Conservation (phyloP, 2,113 vertebrate species). For the Sakesphorus luctuosus region DNA sequence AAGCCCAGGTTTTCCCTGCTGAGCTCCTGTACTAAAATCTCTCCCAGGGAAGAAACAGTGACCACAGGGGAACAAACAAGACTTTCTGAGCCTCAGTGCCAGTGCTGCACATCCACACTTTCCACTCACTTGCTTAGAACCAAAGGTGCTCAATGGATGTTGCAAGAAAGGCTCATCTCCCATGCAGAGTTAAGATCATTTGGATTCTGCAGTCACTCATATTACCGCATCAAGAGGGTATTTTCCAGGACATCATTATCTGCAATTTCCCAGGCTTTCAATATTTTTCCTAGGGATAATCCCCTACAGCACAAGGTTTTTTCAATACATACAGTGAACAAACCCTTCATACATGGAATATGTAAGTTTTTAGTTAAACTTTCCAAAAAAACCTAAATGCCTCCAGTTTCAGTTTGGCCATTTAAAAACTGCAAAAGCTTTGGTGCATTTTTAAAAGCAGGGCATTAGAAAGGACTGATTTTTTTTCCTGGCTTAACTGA, state of each 20-base stretch:
- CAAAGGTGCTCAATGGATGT: background rate
- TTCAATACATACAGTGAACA: background rate
- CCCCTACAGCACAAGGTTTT: background rate
- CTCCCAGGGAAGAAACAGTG: background rate
- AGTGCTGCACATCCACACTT: background rate
- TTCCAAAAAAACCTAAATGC: background rate
- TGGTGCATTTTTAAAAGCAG: background rate
- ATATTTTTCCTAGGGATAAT: background rate
- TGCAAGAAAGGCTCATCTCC: background rate
- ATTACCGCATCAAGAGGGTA: background rate
- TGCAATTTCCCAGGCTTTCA: conserved; percentile 6
- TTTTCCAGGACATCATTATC: background rate
- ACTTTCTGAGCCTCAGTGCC: background rate
- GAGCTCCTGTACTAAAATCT: background rate
- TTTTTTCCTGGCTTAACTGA: background rate
- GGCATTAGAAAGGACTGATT: background rate
- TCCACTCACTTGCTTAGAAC: background rate
- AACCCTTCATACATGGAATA: background rate
- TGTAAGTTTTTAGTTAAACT: background rate
- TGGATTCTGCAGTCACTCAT: background rate
- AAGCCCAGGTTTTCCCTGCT: background rate
- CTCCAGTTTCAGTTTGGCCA: background rate
- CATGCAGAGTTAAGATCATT: background rate
- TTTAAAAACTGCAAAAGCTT: background rate
- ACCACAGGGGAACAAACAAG: background rate